Conservation (phyloP, 2,113 vertebrate genomes). For the Herpetotheres cachinnans region DNA sequence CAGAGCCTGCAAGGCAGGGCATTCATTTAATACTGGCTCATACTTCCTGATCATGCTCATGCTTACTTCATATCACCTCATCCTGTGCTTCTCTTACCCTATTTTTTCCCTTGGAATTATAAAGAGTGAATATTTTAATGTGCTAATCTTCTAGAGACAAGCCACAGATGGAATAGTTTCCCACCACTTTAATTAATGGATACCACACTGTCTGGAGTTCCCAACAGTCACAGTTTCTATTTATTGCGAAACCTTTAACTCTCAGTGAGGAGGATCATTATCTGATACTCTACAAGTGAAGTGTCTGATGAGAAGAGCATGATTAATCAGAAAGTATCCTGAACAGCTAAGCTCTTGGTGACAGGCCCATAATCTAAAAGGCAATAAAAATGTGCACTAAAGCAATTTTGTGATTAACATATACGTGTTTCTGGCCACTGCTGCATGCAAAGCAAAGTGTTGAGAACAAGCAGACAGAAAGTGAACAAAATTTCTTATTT, state of each 20-base stretch:
- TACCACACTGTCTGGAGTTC: neutral
- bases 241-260: conserved; percentile 52
- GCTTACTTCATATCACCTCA: neutral
- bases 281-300: conserved; percentile 17
- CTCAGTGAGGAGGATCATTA: conserved; percentile 23
- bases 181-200: conserved; percentile 4
- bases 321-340: conserved; percentile 47
- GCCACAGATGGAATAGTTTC: neutral
- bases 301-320: conserved; percentile 19
- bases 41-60: neutral
- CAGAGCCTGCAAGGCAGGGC: neutral
- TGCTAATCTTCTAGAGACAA: neutral
- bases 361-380: conserved; percentile 31
- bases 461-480: neutral
- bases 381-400: neutral
- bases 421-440: neutral
- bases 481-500: neutral
- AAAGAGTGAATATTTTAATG: neutral
- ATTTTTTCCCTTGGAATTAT: neutral
- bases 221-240: conserved; percentile 16
- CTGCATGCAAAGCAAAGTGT: neutral
- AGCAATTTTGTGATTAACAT: conserved; percentile 30
- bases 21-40: neutral
- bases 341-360: conserved; percentile 3
- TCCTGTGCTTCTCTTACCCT: neutral